Evolutionary conservation across 2,113 vertebrate genomes (phyloP), one percentile per base, ranked within the genome.

Genomic region (Periophthalmodon schlosseri): DNA sequence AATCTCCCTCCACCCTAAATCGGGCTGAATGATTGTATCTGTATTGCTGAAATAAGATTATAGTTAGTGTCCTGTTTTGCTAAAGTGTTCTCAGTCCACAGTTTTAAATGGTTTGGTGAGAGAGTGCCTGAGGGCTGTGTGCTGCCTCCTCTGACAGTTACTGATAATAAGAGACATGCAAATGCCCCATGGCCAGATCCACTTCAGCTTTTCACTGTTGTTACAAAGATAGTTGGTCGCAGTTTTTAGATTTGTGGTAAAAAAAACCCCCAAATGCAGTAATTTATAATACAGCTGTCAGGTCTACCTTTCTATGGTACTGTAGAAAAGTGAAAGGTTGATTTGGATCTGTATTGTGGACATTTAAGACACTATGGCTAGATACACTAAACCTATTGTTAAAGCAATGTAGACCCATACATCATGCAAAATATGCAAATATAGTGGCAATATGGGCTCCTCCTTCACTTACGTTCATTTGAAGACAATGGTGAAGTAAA

Each of bases 131-230:
- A 68, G 63, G 88, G 89, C 89, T 83, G 80, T 89, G 89, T 90
- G 90, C 87, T 89, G 85, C 79, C 83, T 81, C 74, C 70, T 86
- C 72, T 90, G 88, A 92, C 90, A 86, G 90, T 92, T 90, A 84
- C 76, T 81, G 90, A 91, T 94, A 87, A 93, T 92, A 69, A 91
- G 85, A 91, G 77, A 88, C 90, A 93, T 91, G 92, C 86, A 92
- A 93, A 92, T 91, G 80, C 84, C 78, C 78, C 18, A 8, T 68
- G 82, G 88, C 87, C 54, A 73, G 23, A n/a, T 74, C 68, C 64
- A 56, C 71, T 74, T 18, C 0, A 52, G 49, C 49, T 71, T 54
- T 56, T 81, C 65, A 33, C 58, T 56, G 56, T 63, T 52, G 49
- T 28, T 68, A 11, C 68, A 10, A 20, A 2, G 6, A 4, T 64